phyloP scores from a whole-genome alignment of 2,113 vertebrate genomes.

The Orientallactaga bullata region DNA sequence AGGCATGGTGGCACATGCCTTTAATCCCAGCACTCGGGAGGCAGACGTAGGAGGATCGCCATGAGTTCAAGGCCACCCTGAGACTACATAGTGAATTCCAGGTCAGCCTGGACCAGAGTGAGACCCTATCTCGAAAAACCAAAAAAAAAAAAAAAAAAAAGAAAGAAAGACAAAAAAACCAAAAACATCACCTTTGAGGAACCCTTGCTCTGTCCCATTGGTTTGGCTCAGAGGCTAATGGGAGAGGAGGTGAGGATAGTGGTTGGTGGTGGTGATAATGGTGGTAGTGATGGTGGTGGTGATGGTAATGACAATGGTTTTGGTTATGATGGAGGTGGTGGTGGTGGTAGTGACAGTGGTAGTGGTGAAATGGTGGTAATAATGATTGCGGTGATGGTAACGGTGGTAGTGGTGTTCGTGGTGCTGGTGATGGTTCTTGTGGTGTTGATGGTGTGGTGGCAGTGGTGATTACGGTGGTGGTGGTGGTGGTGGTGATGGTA shows the following conservation, averaged over 20 bases:
- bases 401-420: too few relatives aligned
- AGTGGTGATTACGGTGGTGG: background rate
- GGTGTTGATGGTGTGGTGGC: background rate
- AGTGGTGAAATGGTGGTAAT: fast-evolving
- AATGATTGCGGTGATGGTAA: fast-evolving
- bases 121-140: too few relatives aligned
- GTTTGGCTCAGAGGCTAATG: fast-evolving
- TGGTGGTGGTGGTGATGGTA: too few relatives aligned
- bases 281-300: background rate
- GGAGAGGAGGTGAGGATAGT: fast-evolving
- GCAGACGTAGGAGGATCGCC: too few relatives aligned
- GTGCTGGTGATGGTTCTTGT: fast-evolving
- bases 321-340: fast-evolving
- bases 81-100: too few relatives aligned
- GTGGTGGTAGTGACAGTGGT: fast-evolving
- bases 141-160: too few relatives aligned
- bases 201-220: fast-evolving
- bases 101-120: too few relatives aligned
- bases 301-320: fast-evolving
- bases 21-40: too few relatives aligned
- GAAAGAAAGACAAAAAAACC: too few relatives aligned
- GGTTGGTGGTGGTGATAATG: fast-evolving
- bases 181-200: fast-evolving
- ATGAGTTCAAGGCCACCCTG: too few relatives aligned
- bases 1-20: too few relatives aligned